Conservation (phyloP, 2,797 vertebrate species). For the Gobionotothen gibberifrons region DNA sequence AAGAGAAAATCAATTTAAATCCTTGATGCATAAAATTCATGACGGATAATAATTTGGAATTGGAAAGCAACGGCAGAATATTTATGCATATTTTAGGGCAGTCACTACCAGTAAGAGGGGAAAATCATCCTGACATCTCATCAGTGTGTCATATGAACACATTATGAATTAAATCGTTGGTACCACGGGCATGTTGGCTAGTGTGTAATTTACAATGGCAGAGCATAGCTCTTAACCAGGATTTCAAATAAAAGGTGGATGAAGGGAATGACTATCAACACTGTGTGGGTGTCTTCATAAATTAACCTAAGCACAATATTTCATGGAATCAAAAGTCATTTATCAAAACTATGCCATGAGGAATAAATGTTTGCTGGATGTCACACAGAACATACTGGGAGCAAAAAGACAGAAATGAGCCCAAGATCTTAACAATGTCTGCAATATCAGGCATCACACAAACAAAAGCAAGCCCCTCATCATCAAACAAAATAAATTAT, state of each 20-base stretch:
- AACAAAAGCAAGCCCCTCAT: conserved; percentile 67
- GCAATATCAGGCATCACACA: conserved; percentile 60
- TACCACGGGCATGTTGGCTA: conserved; percentile 78
- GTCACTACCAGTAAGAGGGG: conserved; percentile 45
- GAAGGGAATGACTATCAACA: conserved; percentile 80
- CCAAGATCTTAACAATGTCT: conserved; percentile 58
- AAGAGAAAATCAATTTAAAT: conserved; percentile 71
- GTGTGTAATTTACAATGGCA: conserved; percentile 80
- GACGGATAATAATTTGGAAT: conserved; percentile 68
- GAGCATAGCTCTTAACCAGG: conserved; percentile 79
- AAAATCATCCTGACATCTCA: conserved; percentile 76
- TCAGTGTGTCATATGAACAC: conserved; percentile 76
- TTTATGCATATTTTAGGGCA: conserved; percentile 72
- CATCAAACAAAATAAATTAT: conserved; percentile 74
- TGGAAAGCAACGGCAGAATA: conserved; percentile 68
- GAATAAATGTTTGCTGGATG: conserved; percentile 70
- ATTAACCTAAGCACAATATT: conserved; percentile 80
- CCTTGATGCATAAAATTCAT: conserved; percentile 65
- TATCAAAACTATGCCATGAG: conserved; percentile 76
- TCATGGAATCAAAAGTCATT: conserved; percentile 81
- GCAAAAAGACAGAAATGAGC: conserved; percentile 55
- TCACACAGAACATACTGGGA: conserved; percentile 50
- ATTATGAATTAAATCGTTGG: conserved; percentile 77
- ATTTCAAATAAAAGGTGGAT: conserved; percentile 84
- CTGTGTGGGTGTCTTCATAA: conserved; percentile 85